Evolutionary conservation across 2,888 invertebrate genomes (phyloP), one percentile per base, ranked within the genome.

Genomic region (Leptinotarsa tumamoca): DNA sequence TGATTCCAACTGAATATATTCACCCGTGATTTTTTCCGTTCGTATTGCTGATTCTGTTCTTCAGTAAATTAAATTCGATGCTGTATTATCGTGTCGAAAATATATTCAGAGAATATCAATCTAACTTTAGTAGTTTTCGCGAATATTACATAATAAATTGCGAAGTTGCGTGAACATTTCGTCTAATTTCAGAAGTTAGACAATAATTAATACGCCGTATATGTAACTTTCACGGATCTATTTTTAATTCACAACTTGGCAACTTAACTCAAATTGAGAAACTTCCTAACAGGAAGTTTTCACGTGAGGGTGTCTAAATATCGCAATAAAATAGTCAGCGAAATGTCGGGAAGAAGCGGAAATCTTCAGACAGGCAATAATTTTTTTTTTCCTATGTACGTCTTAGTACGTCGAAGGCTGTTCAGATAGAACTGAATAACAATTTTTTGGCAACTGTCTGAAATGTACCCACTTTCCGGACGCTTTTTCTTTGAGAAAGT

Each of bases 81-180:
- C 51, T 61, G 21, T 33, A 23, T 27, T 23, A 5, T 52, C 63
- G 68, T 50, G 73, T 58, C 23, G 67, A 67, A 71, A 67, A 23
- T 74, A 67, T 50, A 52, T 71, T 74, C 23, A 23, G 27, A n/a
- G 14, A 49, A 23, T 21, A 43, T 50, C 58, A 27, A 33, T 18
- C 33, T 54, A 72, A 72, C 63, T 63, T 63, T 15, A 4, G 23
- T 23, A 43, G 63, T 63, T 63, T 63, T 63, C 63, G 52, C 33
- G 23, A 69, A 58, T 49, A 18, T 15, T 70, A 56, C 21, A 49
- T 49, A 49, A 72, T 27, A 49, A 72, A 68, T 75, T 61, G 75
- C 75, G 66, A 68, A 68, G 43, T 75, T 54, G 75, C 75, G 75
- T 75, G 75, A 72, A 70, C 52, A 49, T 70, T 61, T 58, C 18